Evolutionary conservation across 1,140 invertebrate genomes (phyloP).

Genomic region (Drosophila rhopaloa): DNA sequence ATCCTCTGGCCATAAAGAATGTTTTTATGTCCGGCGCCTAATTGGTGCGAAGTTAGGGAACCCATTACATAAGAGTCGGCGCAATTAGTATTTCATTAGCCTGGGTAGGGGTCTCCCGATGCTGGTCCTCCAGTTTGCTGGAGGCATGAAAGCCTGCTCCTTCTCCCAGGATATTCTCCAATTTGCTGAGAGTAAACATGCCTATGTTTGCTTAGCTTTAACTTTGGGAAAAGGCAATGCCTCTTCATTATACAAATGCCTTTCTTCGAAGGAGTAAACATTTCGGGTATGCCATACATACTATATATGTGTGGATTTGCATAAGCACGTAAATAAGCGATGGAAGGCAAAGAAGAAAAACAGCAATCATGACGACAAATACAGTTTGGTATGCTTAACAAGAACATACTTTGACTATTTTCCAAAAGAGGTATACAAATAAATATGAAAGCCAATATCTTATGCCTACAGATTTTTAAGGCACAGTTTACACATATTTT

Average conservation of each 20-base stretch:
- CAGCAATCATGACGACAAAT: constrained; percentile 9
- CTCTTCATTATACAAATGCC: constrained; percentile 47
- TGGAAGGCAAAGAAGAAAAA: constrained; percentile 15
- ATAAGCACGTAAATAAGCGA: constrained; percentile 46
- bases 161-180: constrained; percentile 7
- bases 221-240: constrained; percentile 31
- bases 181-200: constrained; percentile 38
- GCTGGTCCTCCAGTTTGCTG: neutral
- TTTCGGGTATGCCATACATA: constrained; percentile 1
- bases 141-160: neutral
- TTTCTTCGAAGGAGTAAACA: constrained; percentile 24
- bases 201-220: constrained; percentile 36
- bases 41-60: constrained; percentile 56
- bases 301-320: constrained; percentile 24
- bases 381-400: constrained; percentile 7
- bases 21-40: constrained; percentile 56
- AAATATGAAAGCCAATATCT: too few species aligned
- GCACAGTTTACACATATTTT: too few species aligned
- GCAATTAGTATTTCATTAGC: constrained; percentile 76
- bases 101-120: constrained; percentile 2
- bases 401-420: constrained; percentile 7
- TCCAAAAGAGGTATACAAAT: neutral
- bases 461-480: too few species aligned
- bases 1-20: constrained; percentile 47
- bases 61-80: constrained; percentile 66